Evolutionary conservation across 2,797 vertebrate genomes (phyloP), one percentile per base, ranked within the genome.

Genomic region (Bovichtus diacanthus): DNA sequence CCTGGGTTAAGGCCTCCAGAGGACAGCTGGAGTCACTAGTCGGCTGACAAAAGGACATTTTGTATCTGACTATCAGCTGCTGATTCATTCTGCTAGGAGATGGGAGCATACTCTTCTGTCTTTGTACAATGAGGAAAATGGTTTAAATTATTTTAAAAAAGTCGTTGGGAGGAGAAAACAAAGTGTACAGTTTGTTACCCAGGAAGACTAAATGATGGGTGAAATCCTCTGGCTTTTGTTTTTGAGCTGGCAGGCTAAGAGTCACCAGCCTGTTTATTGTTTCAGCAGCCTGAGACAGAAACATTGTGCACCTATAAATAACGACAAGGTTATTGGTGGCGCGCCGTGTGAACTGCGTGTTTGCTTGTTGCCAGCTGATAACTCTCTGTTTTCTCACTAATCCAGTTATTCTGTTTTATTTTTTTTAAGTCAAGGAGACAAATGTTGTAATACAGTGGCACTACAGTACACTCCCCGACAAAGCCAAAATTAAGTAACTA

Each of bases 61-160:
- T 90, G 83, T 88, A 31, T 76, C 36, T 63, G 79, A 81, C 63
- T 81, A 81, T 90, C 89, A 90, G 90, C 86, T 91, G 90, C 84
- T 85, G 60, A 67, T 85, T 79, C 83, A 44, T 73, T 71, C 70
- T 84, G 60, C 65, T 55, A 36, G 60, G 64, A 81, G 39, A 80
- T 56, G 36, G 55, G 46, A 85, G 6, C 43, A 36, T 64, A 34
- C 54, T 75, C 38, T 27, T 34, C 18, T 75, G 29, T 64, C 41
- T 65, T 41, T 60, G 13, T 63, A n/a, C 19, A 67, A 49, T 25
- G 4, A 66, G 12, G 16, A 51, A 74, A 72, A 72, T 39, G 8
- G 9, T 65, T 74, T 27, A 25, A 68, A 76, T 63, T 47, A 25
- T 21, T 65, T 55, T 53, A 3, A n/a, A 53, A 21, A 19, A 29